A percentile compares a stretch with the other conserved stretches of the same genome.
Conservation (phyloP, 1,140 invertebrate genomes). For the Adelges cooleyi region DNA sequence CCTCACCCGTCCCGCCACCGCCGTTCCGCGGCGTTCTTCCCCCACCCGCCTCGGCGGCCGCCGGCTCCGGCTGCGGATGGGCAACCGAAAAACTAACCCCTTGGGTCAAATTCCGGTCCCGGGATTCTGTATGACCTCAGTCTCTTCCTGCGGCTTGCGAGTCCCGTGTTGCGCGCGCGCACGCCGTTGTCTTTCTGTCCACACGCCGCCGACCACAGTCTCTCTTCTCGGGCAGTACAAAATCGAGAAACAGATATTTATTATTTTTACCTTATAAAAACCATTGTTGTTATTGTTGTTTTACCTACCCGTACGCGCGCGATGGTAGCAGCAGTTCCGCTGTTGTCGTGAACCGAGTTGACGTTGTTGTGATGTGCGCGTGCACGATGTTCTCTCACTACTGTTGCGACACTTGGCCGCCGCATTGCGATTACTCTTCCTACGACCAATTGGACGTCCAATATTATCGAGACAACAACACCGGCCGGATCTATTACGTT, state of each 20-base stretch:
- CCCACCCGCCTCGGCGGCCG: background rate
- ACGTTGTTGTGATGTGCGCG: constrained; percentile 5
- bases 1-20: background rate
- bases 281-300: no score
- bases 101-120: constrained; percentile 22
- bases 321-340: no score
- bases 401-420: constrained; percentile 22
- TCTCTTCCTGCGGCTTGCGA: constrained; percentile 1
- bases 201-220: background rate
- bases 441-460: constrained; percentile 22
- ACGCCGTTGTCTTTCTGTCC: background rate
- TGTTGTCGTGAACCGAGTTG: no score
- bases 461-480: background rate
- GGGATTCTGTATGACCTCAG: constrained; percentile 20
- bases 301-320: no score
- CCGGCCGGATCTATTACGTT: background rate
- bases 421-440: constrained; percentile 19
- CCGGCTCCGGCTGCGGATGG: background rate
- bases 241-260: no score
- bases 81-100: constrained; percentile 27
- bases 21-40: background rate
- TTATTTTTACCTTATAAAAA: no score
- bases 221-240: no score
- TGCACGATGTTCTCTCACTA: background rate
- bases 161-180: background rate